These are phyloP conservation scores for Cantharis flavilabris DNA, from an alignment of 2,888 invertebrate genomes.

Conservation along the genomic window DNA sequence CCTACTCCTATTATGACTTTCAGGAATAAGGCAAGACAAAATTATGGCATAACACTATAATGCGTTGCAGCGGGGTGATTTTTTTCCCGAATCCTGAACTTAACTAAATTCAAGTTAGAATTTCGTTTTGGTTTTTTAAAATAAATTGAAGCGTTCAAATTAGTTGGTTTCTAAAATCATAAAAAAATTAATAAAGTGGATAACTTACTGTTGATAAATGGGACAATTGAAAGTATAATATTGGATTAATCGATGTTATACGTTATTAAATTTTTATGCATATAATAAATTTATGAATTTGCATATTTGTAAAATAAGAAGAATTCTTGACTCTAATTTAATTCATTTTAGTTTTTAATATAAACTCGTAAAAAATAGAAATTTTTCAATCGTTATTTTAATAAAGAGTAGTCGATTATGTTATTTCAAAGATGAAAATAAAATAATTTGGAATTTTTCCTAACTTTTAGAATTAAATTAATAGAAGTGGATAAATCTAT, in stretches of 20 bases:
- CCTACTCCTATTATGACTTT: no score
- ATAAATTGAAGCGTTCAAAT: conserved; percentile 16
- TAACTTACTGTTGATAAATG: conserved; percentile 5
- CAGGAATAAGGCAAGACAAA: no score
- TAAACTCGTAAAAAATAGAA: not conserved
- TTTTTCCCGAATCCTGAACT: conserved; percentile 9
- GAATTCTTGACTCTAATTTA: not conserved
- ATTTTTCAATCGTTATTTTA: not conserved
- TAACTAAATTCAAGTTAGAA: not conserved
- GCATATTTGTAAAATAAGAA: not conserved
- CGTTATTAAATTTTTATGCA: not conserved
- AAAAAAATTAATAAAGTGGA: conserved; percentile 21
- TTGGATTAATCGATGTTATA: not conserved
- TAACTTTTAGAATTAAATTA: conserved; percentile 16
- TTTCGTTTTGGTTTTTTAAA: not conserved
- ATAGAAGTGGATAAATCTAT: conserved; percentile 25
- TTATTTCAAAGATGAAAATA: not conserved
- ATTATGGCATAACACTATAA: no score
- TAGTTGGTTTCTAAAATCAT: conserved; percentile 7
- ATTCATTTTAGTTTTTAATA: not conserved
- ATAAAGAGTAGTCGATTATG: not conserved
- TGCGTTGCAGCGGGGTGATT: no score
- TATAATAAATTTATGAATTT: not conserved
- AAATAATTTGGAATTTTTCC: conserved; percentile 11
- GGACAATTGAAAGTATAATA: not conserved